Conservation (phyloP, 2,113 vertebrate species). For the Carassius carassius region DNA sequence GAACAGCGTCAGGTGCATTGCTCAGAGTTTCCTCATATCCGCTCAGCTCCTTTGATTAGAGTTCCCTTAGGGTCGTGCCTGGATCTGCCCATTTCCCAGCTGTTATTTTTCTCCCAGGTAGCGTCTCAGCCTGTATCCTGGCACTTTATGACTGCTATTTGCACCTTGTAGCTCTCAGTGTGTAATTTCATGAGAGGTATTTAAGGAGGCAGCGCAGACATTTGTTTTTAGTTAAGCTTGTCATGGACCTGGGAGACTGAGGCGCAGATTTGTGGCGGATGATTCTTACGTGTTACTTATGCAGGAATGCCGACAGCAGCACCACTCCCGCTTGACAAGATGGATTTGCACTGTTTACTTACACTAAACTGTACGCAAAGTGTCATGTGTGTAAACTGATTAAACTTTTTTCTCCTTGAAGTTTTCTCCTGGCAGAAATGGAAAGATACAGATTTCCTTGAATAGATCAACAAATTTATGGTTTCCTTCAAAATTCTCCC, state of each 20-base stretch:
- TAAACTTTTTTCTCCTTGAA: background rate
- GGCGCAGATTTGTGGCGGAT: constrained; percentile 24
- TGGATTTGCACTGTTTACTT: constrained; percentile 2
- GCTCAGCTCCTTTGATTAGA: constrained; percentile 31
- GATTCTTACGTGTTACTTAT: constrained; percentile 22
- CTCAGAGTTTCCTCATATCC: constrained; percentile 6
- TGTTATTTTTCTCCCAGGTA: constrained; percentile 77
- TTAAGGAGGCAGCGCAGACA: constrained; percentile 66
- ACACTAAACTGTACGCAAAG: background rate
- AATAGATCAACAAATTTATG: background rate
- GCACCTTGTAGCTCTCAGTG: constrained; percentile 66
- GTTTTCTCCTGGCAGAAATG: background rate
- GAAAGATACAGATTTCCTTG: background rate
- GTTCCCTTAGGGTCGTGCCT: constrained; percentile 59
- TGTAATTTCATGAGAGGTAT: constrained; percentile 77
- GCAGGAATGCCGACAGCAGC: background rate
- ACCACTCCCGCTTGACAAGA: constrained; percentile 7
- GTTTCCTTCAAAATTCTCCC: background rate
- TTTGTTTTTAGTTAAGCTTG: constrained; percentile 52
- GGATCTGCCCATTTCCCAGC: constrained; percentile 66
- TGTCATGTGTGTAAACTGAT: background rate
- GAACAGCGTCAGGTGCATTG: constrained; percentile 23
- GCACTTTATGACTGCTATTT: constrained; percentile 78
- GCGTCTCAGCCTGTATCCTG: constrained; percentile 62
- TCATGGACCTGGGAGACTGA: constrained; percentile 24